Percentiles rank a stretch among this genome's conserved stretches.
Evolutionary conservation across 2,888 invertebrate species (phyloP).

Genomic region (Orgyia antiqua): DNA sequence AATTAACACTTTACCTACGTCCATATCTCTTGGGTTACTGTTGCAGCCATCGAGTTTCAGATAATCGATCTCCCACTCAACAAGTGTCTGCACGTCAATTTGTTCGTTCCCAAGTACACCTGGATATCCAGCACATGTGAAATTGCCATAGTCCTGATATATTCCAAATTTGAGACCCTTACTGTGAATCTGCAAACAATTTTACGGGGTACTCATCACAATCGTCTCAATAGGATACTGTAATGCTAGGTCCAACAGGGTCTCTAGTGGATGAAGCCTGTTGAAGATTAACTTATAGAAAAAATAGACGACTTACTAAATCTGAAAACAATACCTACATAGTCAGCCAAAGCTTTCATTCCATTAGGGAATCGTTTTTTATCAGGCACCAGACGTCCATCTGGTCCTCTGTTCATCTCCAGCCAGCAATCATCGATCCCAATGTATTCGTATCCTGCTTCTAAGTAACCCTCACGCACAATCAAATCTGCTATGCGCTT

Average conservation of each 20-base stretch:
- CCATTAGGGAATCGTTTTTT: slow-evolving; percentile 84
- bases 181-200: slow-evolving; percentile 80
- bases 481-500: slow-evolving; percentile 79
- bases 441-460: slow-evolving; percentile 85
- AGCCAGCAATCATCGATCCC: slow-evolving; percentile 89
- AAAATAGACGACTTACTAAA: too few species aligned
- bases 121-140: slow-evolving; percentile 88
- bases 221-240: too few species aligned
- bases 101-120: slow-evolving; percentile 83
- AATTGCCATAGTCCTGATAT: slow-evolving; percentile 88
- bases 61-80: slow-evolving; percentile 89
- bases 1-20: slow-evolving; percentile 72
- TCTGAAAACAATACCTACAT: too few species aligned
- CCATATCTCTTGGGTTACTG: slow-evolving; percentile 75
- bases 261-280: too few species aligned
- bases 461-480: slow-evolving; percentile 82
- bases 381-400: slow-evolving; percentile 81
- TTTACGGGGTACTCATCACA: too few species aligned
- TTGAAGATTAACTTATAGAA: too few species aligned
- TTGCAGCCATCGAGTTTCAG: slow-evolving; percentile 91
- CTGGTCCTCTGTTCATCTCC: slow-evolving; percentile 77
- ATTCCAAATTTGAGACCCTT: slow-evolving; percentile 88
- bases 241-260: too few species aligned
- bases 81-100: slow-evolving; percentile 85
- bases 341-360: slow-evolving; percentile 83